Base-by-base conservation (phyloP, 2,888 invertebrate genomes). In the Pachymerium ferrugineum region DNA sequence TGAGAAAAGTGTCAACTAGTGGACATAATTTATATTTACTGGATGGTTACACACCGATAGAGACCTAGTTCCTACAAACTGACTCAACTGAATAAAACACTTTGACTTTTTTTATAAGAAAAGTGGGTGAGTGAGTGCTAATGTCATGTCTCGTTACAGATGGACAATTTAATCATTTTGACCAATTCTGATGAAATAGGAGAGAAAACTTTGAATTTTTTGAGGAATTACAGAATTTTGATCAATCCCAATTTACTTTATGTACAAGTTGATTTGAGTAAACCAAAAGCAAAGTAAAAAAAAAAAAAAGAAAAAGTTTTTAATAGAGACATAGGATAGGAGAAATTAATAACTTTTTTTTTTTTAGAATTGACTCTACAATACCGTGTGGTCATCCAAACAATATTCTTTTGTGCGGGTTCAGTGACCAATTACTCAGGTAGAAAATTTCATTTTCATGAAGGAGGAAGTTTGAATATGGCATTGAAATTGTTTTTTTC, bases 371-470 rank as follows among this genome's bases (percentile, higher is more conserved):
- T n/a, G n/a, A n/a, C n/a, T n/a, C n/a, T n/a, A n/a, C n/a, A n/a
- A n/a, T n/a, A n/a, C n/a, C n/a, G n/a, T n/a, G n/a, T 22, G 69
- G 33, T 10, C 71, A 71, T 71, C 74, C 30, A 30, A 76, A 75
- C 35, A 81, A 84, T 76, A 80, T 84, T 74, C 80, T 79, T 78
- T 80, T 84, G 29, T 78, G 80, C 73, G 84, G 84, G 4, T 83
- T 80, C 78, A 83, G 83, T 78, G 83, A 84, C 74, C 81, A 82
- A 73, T 80, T 84, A 67, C 79, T 84, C 35, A 81, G 82, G 83
- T 83, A 68, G 29, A 28, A 28, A 67, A 67, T 6, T 19, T 3
- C 4, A 10, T 28, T 67, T 19, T 28, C 3, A 3, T 67, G 14
- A 16, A 30, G 8, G 5, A 30, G 30, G 30, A 29, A 69, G 19